Base-by-base conservation (phyloP, 2,797 vertebrate genomes). In the Alca torda region DNA sequence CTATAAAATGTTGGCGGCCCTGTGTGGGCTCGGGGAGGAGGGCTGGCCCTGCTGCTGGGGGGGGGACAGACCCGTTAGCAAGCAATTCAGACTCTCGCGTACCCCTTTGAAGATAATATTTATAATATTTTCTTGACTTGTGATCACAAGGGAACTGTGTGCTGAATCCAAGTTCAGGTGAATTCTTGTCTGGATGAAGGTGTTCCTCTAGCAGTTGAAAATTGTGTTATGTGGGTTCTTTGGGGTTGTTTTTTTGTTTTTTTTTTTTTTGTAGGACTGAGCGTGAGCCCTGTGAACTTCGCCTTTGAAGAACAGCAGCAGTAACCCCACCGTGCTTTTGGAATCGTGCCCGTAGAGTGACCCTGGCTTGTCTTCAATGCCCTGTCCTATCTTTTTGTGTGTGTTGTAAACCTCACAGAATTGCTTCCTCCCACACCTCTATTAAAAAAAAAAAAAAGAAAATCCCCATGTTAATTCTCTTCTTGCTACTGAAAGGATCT, bases 331-430 rank as follows among this genome's bases (percentile, higher is more conserved):
- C 1, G 0, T 14, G 65, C 35, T 61, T 41, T 41, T 91, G 77
- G 89, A 91, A 75, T 60, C 2, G 0, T 65, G 79, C 35, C 61
- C 0, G 0, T 37, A 20, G 56, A n/a, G 19, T 72, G 75, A 87
- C 84, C 51, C 43, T 88, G 87, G 45, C 48, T 90, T 76, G 54
- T 69, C 91, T 95, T 78, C 76, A 80, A 7, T 83, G 76, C 50
- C 81, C 79, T 45, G 28, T 75, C 46, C 78, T 82, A 13, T 17
- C 75, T 79, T 96, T 96, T 93, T 93, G 93, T 95, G 91, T 96
- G 53, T 68, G 67, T 86, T 94, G 97, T 90, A 95, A 94, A 35
- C 82, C 70, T 50, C 92, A 90, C 75, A 92, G 94, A 93, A 92
- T 85, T 77, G 53, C 68, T 69, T 60, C 87, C 25, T 93, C 81